Base-by-base conservation (phyloP, 2,797 vertebrate species). In the Phyllotis vaccarum region DNA sequence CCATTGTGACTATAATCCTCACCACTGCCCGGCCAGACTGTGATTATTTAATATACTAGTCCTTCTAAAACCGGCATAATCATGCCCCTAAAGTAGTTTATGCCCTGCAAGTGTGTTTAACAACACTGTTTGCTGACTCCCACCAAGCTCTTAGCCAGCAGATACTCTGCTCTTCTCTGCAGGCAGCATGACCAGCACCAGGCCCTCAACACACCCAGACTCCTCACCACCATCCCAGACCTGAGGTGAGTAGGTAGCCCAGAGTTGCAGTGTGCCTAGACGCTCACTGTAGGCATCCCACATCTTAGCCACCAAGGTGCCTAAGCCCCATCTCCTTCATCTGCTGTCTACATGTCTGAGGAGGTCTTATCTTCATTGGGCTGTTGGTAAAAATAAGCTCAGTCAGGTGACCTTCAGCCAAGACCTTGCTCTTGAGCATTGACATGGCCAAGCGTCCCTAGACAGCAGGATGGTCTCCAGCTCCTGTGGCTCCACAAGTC, bases 391-490 rank as follows among this genome's bases (percentile, higher is more conserved):
- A 93, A 91, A 91, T 68, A 74, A 75, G 40, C 46, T 31, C 60
- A 62, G 90, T 58, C 62, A 70, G 68, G 56, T 43, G n/a, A 74
- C 83, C 79, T 91, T 91, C 40, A 75, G 83, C 43, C 62, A 37
- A 90, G 80, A 94, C 76, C 5, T 31, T 43, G 58, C 64, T 81
- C 52, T 37, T 21, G 70, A 82, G 90, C 52, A 49, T 10, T 16
- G n/a, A 72, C 82, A 22, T 82, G 70, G 85, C 62, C 56, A 60
- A 40, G 6, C 0, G 0, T 76, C 74, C 64, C 60, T 1, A 6
- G 88, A 58, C 22, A 34, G 12, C 52, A 90, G 94, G 75, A 79
- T 64, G 80, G 43, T 27, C 75, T 95, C 79, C 62, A 89, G 83
- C 62, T 49, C 54, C 79, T 72, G 60, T 74, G 87, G 94, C 54